These are phyloP conservation scores for Patiria miniata DNA, from an alignment of 35 echinoderm and acorn worm species.

Conservation along the genomic window DNA sequence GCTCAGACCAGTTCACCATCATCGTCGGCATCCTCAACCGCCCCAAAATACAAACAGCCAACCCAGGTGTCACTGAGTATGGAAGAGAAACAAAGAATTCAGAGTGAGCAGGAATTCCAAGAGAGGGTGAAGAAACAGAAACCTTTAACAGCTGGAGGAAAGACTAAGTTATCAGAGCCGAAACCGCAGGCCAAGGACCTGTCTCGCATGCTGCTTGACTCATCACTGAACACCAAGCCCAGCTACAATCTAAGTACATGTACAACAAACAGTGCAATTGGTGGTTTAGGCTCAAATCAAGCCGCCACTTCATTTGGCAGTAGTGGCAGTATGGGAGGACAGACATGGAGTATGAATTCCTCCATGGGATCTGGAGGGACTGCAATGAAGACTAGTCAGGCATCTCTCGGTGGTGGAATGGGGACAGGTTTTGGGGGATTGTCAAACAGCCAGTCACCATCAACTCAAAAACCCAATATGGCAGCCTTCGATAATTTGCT, in stretches of 20 bases:
- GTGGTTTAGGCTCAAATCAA: not conserved
- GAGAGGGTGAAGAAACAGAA: constrained; percentile 80
- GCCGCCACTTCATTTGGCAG: constrained; percentile 2
- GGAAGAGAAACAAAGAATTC: constrained; percentile 92
- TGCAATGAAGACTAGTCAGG: not conserved
- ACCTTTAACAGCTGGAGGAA: constrained; percentile 37
- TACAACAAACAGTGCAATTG: constrained; percentile 25
- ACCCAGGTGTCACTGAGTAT: constrained; percentile 65
- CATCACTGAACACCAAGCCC: constrained; percentile 25
- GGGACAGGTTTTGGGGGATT: constrained; percentile 2
- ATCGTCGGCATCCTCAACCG: not conserved
- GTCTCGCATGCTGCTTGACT: constrained; percentile 58
- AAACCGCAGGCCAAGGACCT: constrained; percentile 65
- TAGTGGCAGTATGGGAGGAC: not conserved
- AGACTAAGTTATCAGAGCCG: not conserved
- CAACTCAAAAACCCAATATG: constrained; percentile 72
- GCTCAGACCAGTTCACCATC: not conserved
- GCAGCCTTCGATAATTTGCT: constrained; percentile 87
- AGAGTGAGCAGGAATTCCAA: constrained; percentile 96
- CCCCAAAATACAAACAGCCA: constrained; percentile 17
- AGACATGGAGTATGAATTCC: constrained; percentile 2
- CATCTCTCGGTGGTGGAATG: constrained; percentile 7
- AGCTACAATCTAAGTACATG: not conserved
- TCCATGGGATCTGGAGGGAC: not conserved
- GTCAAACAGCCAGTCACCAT: constrained; percentile 17